Evolutionary conservation across 2,888 invertebrate genomes (phyloP).

Genomic region (Frankliniella intonsa): DNA sequence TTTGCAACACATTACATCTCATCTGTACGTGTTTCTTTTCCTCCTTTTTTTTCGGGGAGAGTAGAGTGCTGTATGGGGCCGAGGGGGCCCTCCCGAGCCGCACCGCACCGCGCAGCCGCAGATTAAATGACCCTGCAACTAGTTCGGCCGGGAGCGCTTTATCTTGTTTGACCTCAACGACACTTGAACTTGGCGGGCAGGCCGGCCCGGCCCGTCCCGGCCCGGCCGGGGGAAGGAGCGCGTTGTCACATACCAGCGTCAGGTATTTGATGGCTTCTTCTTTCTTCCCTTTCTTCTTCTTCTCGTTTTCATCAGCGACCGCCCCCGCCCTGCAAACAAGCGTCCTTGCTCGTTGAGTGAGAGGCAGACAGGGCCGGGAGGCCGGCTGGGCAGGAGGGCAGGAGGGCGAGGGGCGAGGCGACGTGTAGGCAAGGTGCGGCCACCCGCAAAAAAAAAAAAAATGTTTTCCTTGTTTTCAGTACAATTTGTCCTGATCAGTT

Average conservation of each 20-base stretch:
- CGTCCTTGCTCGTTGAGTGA: too few relatives aligned
- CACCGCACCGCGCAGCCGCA: not conserved
- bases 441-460: too few relatives aligned
- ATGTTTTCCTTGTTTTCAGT: too few relatives aligned
- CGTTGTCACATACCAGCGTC: not conserved
- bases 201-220: not conserved
- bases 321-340: not conserved
- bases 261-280: conserved; percentile 5
- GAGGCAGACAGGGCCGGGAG: too few relatives aligned
- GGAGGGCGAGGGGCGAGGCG: too few relatives aligned
- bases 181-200: not conserved
- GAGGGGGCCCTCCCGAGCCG: not conserved
- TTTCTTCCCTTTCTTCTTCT: conserved; percentile 11
- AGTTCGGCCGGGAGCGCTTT: not conserved
- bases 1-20: too few relatives aligned
- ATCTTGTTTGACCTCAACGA: not conserved
- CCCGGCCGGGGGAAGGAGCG: not conserved
- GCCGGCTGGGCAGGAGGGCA: too few relatives aligned
- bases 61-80: not conserved
- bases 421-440: too few relatives aligned
- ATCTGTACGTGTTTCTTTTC: too few relatives aligned
- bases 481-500: too few relatives aligned
- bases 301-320: conserved; percentile 14
- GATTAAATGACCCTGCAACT: not conserved
- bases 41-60: too few relatives aligned